Conservation (phyloP, 2,113 vertebrate genomes). For the Nothocercus nigrocapillus region DNA sequence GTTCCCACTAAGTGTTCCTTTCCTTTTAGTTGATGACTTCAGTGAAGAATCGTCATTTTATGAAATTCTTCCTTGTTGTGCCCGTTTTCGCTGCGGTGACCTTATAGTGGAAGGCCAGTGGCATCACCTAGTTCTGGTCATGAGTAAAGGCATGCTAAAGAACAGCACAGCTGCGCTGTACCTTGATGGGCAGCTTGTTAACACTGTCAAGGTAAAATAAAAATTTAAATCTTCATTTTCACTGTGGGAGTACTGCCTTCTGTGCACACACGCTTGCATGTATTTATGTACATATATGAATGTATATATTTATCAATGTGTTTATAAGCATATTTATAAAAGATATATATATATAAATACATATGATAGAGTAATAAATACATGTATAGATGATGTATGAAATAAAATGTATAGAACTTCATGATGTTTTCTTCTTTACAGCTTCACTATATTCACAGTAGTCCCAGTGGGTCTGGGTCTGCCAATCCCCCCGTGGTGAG, state of each 20-base stretch:
- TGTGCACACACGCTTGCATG: not conserved
- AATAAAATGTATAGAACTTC: not conserved
- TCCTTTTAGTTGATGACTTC: constrained; percentile 89
- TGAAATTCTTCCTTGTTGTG: constrained; percentile 96
- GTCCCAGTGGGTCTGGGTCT: constrained; percentile 91
- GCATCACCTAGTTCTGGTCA: constrained; percentile 96
- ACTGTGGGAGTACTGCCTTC: not conserved
- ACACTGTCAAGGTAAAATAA: constrained; percentile 91
- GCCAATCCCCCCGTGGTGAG: constrained; percentile 94
- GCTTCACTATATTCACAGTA: constrained; percentile 96
- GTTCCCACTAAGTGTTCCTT: not conserved
- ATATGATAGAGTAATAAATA: not conserved
- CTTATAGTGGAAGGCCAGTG: constrained; percentile 95
- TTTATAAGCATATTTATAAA: not conserved
- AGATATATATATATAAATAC: not conserved
- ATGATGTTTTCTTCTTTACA: constrained; percentile 30
- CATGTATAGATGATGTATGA: not conserved
- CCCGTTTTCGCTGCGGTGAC: constrained; percentile 94
- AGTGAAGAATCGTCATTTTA: constrained; percentile 97
- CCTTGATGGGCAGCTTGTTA: constrained; percentile 93
- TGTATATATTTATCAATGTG: not conserved
- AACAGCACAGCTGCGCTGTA: constrained; percentile 96
- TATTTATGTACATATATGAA: not conserved
- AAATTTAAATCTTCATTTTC: not conserved
- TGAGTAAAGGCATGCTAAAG: constrained; percentile 99